Evolutionary conservation across 1,140 invertebrate species (phyloP), one percentile per base, ranked within the genome.

Genomic region (Euschistus heros): DNA sequence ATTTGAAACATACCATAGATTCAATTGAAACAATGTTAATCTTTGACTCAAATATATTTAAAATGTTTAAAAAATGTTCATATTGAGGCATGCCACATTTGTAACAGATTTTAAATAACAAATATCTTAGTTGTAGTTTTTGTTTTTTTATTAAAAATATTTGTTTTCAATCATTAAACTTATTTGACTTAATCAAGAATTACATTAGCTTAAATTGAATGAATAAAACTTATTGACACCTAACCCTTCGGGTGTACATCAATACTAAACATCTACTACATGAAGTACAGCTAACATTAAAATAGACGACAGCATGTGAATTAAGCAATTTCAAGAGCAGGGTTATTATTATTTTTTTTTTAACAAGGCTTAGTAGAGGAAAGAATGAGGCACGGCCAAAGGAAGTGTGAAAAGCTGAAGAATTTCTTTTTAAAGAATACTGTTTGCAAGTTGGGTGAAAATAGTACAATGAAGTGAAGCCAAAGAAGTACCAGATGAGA

Each of bases 301-400:
- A 1, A 50, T 20, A 50, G n/a, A 50, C 22, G 14, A 50, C 47
- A 50, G 47, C n/a, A 10, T 18, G 22, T 50, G 22, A 50, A 50
- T 18, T n/a, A 50, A 22, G 33, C 33, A 37, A 37, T 37, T 37
- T 6, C 33, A 37, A 50, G n/a, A 50, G 22, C 22, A 50, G 22
- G 47, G 10, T 18, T 20, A 50, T 4, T n/a, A n/a, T 47, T 5
- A 13, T 50, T 50, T 18, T 10, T 50, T 13, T 22, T 20, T 50
- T 50, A 22, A 10, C n/a, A 22, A 50, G 47, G 47, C 5, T 24
- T 26, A 24, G 24, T 24, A 57, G 2, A 24, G 54, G 5, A 57
- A 8, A 57, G 15, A 24, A 27, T 26, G 54, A 57, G 54, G 54
- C 54, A 57, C 54, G 54, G 54, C 54, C 54, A 57, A 57, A 57